Percentiles rank a stretch among this genome's conserved stretches.
These are phyloP conservation scores for Metacarcinus magister DNA, from an alignment of 2,888 invertebrate species.

Conservation along the genomic window DNA sequence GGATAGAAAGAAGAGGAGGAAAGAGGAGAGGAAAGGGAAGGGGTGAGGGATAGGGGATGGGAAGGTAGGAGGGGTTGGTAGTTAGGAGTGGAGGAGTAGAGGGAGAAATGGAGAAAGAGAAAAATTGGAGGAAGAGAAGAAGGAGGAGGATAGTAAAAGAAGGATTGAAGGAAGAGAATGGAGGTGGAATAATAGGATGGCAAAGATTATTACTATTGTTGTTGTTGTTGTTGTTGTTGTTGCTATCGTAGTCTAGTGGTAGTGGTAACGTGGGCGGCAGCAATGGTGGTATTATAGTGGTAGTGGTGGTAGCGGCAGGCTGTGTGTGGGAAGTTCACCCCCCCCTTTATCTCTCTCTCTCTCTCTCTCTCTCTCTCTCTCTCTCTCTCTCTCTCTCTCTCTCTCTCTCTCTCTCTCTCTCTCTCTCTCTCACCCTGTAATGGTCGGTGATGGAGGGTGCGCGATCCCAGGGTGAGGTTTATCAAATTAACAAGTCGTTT, in stretches of 20 bases:
- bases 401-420: background rate
- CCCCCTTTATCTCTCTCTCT: background rate
- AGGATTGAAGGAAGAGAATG: background rate
- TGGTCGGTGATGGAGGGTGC: constrained; percentile 63
- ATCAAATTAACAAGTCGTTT: constrained; percentile 73
- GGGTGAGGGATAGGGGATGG: too few species aligned
- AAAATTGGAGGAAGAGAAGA: background rate
- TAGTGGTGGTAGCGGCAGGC: background rate
- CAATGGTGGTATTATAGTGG: background rate
- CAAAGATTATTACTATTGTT: background rate
- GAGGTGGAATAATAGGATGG: background rate
- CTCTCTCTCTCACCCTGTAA: background rate
- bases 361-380: too few species aligned
- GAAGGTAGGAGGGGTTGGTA: too few species aligned
- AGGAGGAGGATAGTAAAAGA: background rate
- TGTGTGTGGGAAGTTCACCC: constrained; percentile 19
- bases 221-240: background rate
- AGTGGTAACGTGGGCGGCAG: background rate
- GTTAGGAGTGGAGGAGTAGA: too few species aligned
- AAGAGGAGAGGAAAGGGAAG: too few species aligned
- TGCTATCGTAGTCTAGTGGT: background rate
- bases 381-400: background rate
- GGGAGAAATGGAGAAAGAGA: background rate
- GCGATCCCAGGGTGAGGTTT: constrained; percentile 64
- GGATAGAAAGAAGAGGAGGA: too few species aligned